Evolutionary conservation across 2,113 vertebrate species (phyloP).

Genomic region (Charadrius vociferus): DNA sequence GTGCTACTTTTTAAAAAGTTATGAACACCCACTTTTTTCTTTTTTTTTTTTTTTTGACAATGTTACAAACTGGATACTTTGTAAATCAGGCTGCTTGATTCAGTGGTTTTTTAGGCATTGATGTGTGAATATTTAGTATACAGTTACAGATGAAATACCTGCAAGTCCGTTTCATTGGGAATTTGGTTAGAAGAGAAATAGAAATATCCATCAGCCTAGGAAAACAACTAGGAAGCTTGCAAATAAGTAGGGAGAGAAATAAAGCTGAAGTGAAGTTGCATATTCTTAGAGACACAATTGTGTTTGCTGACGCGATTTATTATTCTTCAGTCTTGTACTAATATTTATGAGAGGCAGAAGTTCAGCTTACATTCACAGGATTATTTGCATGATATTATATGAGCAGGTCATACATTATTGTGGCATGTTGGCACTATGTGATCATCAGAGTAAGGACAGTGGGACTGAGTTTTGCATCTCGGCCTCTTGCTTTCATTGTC

Average conservation of each 20-base stretch:
- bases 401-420: background rate
- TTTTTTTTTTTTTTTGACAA: background rate
- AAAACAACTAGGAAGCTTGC: background rate
- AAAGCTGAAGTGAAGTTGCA: background rate
- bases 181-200: background rate
- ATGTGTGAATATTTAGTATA: background rate
- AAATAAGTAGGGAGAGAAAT: background rate
- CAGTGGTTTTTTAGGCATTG: background rate
- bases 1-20: background rate
- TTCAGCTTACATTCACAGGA: background rate
- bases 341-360: background rate
- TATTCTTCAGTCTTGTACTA: background rate
- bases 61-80: background rate
- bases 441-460: background rate
- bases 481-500: background rate
- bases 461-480: background rate
- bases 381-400: background rate
- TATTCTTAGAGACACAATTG: background rate
- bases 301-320: background rate
- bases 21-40: background rate
- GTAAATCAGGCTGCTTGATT: background rate
- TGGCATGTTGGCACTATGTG: background rate
- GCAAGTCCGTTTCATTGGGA: background rate
- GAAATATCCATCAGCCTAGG: background rate
- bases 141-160: background rate